Evolutionary conservation across 2,888 invertebrate species (phyloP), one percentile per base, ranked within the genome.

Genomic region (Cryptocephalus moraei): DNA sequence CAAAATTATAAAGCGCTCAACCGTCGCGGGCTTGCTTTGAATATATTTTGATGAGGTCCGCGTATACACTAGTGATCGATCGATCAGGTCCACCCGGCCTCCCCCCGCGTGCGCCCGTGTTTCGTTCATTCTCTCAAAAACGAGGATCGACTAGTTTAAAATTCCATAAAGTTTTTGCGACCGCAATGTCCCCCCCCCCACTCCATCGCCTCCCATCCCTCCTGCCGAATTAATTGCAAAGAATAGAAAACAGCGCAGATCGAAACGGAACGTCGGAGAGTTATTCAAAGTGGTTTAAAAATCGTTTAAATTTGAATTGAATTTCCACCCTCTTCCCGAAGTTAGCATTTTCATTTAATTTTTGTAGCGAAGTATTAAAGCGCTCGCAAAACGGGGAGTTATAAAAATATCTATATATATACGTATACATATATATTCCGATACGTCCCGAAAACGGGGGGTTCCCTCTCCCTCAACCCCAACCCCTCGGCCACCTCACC

Each of bases 261-360:
- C 36, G 11, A 12, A 36, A 36, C 36, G 36, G 22, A 36, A 36
- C 36, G 36, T 4, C 36, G 36, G 36, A 36, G 36, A 36, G 36
- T 36, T 36, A 36, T 36, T 36, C 59, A 65, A 63, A 66, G 59
- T 62, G 68, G 64, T 67, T 70, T 69, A 69, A 69, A 69, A 69
- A 68, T 64, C 70, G 68, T 66, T 69, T 70, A 68, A 67, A 69
- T 66, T 62, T 64, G 67, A 69, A 69, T 68, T 67, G 68, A 68
- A 67, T 68, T 68, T 61, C 62, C 63, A 62, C 65, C 65, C 65
- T 62, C 63, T 57, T 58, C 52, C 48, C 49, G 41, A 53, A 52
- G 52, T 54, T 53, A 53, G 51, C 54, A 49, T 52, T 56, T 54
- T 52, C 56, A 56, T 56, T 55, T 54, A 54, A 54, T 54, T 70